Base-by-base conservation (phyloP, 2,113 vertebrate species). In the Vireo altiloquus region DNA sequence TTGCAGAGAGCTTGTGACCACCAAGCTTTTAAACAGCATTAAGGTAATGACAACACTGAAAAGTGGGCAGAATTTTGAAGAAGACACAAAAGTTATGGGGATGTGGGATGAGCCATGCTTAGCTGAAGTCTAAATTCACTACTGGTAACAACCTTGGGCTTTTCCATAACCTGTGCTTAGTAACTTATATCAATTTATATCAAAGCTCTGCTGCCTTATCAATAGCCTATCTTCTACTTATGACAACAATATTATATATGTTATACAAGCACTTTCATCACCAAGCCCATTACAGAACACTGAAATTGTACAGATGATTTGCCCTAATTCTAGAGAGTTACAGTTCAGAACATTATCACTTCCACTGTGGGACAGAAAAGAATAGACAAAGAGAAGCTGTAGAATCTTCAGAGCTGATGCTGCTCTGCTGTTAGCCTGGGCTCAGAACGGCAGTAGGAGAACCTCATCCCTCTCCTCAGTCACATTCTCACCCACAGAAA, bases 261-360 rank as follows among this genome's bases (percentile, higher is more conserved):
- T 33, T 63, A 18, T 16, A 17, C 5, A 88, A 80, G 5, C 53
- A 68, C 12, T 25, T 40, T 60, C 42, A 39, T 64, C 31, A 64
- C 23, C 20, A 25, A 72, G 21, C 15, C 54, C 28, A 15, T 40
- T 59, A 46, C 25, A 47, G 37, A 71, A 52, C 17, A 35, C 20
- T 27, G n/a, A 30, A 0, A 0, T 33, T 72, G 72, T 52, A 46
- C 0, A 65, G 30, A 47, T 3, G 2, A 52, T 53, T 72, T 82
- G 16, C 10, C 47, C 60, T 37, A 5, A 82, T 57, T 52, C 28
- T 12, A 20, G 15, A 31, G 23, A 76, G 16, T 18, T 53, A 14
- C 13, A 37, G 16, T 25, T 75, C 82, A 64, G 27, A 76, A 69
- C 8, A 6, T 4, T 3, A 31, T 35, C 30, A 10, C 13, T 47